phyloP scores from a whole-genome alignment of 2,113 vertebrate species.

The Oncorhynchus nerka region DNA sequence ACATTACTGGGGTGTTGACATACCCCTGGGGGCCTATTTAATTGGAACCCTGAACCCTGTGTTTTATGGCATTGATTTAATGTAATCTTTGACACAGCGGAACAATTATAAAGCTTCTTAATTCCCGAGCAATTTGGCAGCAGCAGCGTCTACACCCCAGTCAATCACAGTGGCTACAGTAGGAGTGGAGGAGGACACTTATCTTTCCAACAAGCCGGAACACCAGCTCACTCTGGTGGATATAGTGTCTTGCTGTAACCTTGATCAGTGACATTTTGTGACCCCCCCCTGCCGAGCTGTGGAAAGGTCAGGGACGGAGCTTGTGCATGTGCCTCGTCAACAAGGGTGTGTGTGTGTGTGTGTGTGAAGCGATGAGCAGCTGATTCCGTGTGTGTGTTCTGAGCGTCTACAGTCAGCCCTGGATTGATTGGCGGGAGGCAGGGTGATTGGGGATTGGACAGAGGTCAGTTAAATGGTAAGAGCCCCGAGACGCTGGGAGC shows the following conservation, averaged over 20 bases:
- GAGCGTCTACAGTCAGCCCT: constrained; percentile 34
- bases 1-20: constrained; percentile 24
- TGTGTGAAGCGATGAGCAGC: constrained; percentile 6
- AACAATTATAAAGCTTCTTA: constrained; percentile 50
- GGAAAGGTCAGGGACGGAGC: constrained; percentile 27
- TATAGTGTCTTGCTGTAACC: constrained; percentile 3
- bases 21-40: constrained; percentile 34
- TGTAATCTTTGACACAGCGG: constrained; percentile 45
- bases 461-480: constrained; percentile 28
- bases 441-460: constrained; percentile 35
- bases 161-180: constrained; percentile 41
- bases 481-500: constrained; percentile 3
- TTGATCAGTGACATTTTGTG: constrained; percentile 40
- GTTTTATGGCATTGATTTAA: constrained; percentile 59
- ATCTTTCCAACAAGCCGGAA: not conserved
- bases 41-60: constrained; percentile 47
- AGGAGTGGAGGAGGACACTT: not conserved
- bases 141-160: not conserved
- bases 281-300: constrained; percentile 3
- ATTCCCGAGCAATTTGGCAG: constrained; percentile 47
- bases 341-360: not conserved
- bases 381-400: constrained; percentile 12
- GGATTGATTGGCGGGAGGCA: constrained; percentile 48
- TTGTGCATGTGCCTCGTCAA: not conserved
- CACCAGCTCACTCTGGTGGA: not conserved